A percentile compares a stretch with the other conserved stretches of the same genome.
Conservation (phyloP, 2,797 vertebrate genomes). For the Pteropus rufus region DNA sequence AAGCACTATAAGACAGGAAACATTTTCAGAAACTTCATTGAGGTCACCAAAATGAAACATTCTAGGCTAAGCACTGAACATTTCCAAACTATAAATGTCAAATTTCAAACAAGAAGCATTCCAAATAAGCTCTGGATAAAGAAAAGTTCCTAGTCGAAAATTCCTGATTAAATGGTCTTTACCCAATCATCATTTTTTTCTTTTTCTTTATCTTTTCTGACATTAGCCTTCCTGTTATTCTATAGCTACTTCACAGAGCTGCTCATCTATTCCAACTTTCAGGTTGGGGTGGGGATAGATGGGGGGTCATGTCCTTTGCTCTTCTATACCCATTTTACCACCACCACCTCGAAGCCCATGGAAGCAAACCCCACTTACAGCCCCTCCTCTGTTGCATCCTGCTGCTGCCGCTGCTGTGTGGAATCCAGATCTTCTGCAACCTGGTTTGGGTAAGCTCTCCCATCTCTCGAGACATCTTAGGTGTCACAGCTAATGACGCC, state of each 20-base stretch:
- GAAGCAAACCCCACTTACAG: constrained; percentile 86
- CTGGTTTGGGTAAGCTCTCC: constrained; percentile 86
- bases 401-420: constrained; percentile 83
- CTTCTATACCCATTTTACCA: background rate
- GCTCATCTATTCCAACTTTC: background rate
- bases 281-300: constrained; percentile 78
- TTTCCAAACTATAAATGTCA: constrained; percentile 7
- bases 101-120: constrained; percentile 33
- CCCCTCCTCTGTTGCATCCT: constrained; percentile 85
- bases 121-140: constrained; percentile 9
- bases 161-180: constrained; percentile 16
- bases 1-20: constrained; percentile 20
- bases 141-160: constrained; percentile 2
- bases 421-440: constrained; percentile 91
- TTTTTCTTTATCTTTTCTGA: constrained; percentile 12
- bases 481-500: constrained; percentile 19
- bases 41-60: constrained; percentile 34
- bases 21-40: constrained; percentile 26
- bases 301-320: background rate
- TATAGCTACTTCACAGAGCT: background rate
- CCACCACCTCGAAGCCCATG: constrained; percentile 31
- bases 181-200: background rate
- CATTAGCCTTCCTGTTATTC: background rate
- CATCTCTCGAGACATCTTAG: constrained; percentile 81
- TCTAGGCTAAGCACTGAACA: background rate